These are phyloP conservation scores for Drosophila hydei DNA, from an alignment of 1,140 invertebrate species.

Conservation along the genomic window DNA sequence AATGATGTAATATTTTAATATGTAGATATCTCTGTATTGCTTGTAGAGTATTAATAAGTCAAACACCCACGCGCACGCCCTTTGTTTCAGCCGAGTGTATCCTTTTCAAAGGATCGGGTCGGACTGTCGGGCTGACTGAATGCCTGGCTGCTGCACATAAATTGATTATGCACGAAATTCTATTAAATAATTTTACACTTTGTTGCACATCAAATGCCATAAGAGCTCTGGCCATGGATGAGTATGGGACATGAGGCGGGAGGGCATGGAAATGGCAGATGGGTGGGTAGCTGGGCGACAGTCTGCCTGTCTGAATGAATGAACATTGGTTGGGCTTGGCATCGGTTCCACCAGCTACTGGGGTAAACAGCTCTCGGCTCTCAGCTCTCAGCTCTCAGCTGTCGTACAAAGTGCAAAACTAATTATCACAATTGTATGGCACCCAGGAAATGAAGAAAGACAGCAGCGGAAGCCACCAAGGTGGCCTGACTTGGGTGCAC, in stretches of 20 bases:
- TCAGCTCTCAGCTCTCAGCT: conserved; percentile 31
- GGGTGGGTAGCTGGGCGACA: conserved; percentile 29
- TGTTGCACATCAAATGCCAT: conserved; percentile 81
- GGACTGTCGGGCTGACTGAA: conserved; percentile 21
- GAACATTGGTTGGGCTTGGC: conserved; percentile 33
- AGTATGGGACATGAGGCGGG: conserved; percentile 4
- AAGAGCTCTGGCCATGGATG: conserved; percentile 45
- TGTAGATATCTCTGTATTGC: background rate
- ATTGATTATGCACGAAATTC: conserved; percentile 83
- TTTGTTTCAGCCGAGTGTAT: conserved; percentile 53
- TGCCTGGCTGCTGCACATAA: conserved; percentile 74
- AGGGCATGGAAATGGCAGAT: conserved; percentile 17
- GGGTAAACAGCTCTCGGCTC: conserved; percentile 23
- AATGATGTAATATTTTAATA: background rate
- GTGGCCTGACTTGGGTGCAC: conserved; percentile 39
- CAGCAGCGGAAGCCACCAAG: conserved; percentile 80
- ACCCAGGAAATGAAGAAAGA: conserved; percentile 80
- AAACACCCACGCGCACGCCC: conserved; percentile 14
- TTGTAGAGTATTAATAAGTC: conserved; percentile 17
- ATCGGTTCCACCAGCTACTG: conserved; percentile 12
- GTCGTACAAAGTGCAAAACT: conserved; percentile 78
- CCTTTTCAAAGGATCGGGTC: conserved; percentile 38
- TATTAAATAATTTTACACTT: conserved; percentile 83
- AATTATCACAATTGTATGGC: conserved; percentile 81
- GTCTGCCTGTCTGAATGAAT: conserved; percentile 32